These are phyloP conservation scores for Syrphus vitripennis DNA, from an alignment of 2,888 invertebrate species.

Conservation along the genomic window DNA sequence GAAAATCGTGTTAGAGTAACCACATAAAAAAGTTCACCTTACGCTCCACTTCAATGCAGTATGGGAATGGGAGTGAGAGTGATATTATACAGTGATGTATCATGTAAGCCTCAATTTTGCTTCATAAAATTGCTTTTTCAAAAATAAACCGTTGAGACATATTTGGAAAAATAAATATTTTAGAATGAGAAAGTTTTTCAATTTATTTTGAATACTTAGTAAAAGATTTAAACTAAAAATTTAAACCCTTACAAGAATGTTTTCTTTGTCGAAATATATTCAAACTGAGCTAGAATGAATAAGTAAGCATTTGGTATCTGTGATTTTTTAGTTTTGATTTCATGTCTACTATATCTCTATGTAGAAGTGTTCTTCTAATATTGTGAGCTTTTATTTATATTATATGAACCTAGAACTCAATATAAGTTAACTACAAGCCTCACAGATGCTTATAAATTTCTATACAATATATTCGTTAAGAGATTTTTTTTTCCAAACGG, in stretches of 20 bases:
- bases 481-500: not conserved
- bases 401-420: not conserved
- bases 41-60: no score
- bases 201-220: no score
- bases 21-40: no score
- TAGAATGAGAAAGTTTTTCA: no score
- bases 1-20: no score
- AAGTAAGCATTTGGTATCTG: conserved; percentile 67
- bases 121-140: no score
- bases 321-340: conserved; percentile 52
- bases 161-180: no score
- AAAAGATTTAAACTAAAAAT: not conserved
- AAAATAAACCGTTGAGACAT: no score
- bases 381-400: not conserved
- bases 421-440: not conserved
- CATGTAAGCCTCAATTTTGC: no score
- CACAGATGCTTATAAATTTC: conserved; percentile 60
- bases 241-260: not conserved
- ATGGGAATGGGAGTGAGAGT: not conserved
- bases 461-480: not conserved
- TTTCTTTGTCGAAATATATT: not conserved
- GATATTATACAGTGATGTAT: no score
- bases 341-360: conserved; percentile 22
- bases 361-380: not conserved
- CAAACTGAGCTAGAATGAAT: conserved; percentile 33